These are phyloP conservation scores for Protobothrops flavoviridis DNA, from an alignment of 2,113 vertebrate species.

Conservation along the genomic window DNA sequence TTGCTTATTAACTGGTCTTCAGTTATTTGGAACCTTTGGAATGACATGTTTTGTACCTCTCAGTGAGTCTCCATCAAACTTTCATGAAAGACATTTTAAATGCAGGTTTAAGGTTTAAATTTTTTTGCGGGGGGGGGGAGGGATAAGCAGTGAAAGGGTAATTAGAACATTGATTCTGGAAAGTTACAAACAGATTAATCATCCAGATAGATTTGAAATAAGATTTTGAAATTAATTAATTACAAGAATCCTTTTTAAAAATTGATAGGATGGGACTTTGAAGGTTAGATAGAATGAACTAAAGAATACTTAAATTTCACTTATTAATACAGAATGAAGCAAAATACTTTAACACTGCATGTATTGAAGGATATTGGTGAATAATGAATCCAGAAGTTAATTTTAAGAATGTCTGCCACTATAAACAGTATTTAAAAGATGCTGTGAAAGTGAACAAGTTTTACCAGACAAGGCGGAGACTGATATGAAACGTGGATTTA, in stretches of 20 bases:
- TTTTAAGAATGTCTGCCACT: not conserved
- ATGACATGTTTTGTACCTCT: not conserved
- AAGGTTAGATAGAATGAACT: not conserved
- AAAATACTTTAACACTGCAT: not conserved
- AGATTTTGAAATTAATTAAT: not conserved
- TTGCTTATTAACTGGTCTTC: not conserved
- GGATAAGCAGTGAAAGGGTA: not conserved
- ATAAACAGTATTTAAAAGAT: not conserved
- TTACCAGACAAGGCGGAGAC: not conserved
- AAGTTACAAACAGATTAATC: not conserved
- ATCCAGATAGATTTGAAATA: not conserved
- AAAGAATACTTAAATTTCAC: not conserved
- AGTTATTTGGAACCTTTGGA: not conserved
- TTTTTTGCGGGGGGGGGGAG: too few species aligned
- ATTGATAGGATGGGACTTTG: not conserved
- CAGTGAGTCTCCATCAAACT: not conserved
- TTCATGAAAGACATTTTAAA: not conserved
- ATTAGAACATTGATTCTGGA: not conserved
- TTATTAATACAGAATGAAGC: not conserved
- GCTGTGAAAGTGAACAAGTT: not conserved
- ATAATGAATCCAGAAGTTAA: not conserved
- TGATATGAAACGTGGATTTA: not conserved
- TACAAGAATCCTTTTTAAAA: not conserved
- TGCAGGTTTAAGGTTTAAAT: not conserved
- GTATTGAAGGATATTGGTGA: not conserved